phyloP scores from a whole-genome alignment of 2,888 invertebrate species.

The Acronicta leporina region DNA sequence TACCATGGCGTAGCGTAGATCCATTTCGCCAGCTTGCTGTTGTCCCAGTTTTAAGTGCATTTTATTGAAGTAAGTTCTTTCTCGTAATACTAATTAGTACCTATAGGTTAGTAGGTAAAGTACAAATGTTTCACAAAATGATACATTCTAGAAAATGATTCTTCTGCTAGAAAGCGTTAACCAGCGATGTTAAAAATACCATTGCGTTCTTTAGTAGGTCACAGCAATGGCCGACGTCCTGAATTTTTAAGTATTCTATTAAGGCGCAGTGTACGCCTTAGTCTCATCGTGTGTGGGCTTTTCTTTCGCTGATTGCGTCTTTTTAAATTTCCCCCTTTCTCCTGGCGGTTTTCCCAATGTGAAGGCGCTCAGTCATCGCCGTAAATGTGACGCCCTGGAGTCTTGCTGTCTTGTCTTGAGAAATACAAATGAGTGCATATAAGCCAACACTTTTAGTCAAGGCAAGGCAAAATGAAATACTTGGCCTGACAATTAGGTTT shows the following conservation, averaged over 20 bases:
- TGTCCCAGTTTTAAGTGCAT: slow-evolving; percentile 28
- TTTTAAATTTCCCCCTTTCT: slow-evolving; percentile 80
- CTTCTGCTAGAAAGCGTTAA: slow-evolving; percentile 51
- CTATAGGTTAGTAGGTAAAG: too few relatives aligned
- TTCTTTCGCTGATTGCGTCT: slow-evolving; percentile 86
- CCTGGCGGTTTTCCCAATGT: slow-evolving; percentile 69
- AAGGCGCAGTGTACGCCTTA: slow-evolving; percentile 66
- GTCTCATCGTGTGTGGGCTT: slow-evolving; percentile 72
- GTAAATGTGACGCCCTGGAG: slow-evolving; percentile 63
- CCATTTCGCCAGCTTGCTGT: slow-evolving; percentile 45
- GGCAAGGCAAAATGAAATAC: neutral
- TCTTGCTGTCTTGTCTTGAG: slow-evolving; percentile 39
- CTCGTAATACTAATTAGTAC: too few relatives aligned
- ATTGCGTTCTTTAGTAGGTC: slow-evolving; percentile 73
- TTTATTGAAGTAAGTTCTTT: slow-evolving; percentile 42
- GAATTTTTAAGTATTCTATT: slow-evolving; percentile 86
- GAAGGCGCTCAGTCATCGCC: slow-evolving; percentile 68
- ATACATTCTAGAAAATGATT: slow-evolving; percentile 4
- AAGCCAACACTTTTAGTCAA: neutral
- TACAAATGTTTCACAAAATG: too few relatives aligned
- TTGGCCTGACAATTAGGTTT: too few relatives aligned
- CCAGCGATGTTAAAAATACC: slow-evolving; percentile 61
- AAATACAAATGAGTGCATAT: slow-evolving; percentile 8
- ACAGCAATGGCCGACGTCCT: slow-evolving; percentile 74
- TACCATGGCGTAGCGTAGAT: slow-evolving; percentile 75